Base-by-base conservation (phyloP, 2,797 vertebrate genomes). In the Trachops cirrhosus region DNA sequence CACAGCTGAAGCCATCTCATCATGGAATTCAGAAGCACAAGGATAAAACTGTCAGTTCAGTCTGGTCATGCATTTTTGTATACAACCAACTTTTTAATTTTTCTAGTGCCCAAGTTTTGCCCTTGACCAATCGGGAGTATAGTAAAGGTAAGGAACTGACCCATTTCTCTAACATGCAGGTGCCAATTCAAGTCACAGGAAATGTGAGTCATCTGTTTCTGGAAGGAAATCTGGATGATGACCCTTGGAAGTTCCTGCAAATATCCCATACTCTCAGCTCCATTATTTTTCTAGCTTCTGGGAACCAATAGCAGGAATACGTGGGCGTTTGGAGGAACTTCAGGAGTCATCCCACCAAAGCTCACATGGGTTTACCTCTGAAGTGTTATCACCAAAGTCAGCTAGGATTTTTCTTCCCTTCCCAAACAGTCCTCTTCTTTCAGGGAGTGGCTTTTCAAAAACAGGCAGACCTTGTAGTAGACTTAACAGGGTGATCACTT, bases 361-460 rank as follows among this genome's bases (percentile, higher is more conserved):
- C 34, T 96, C 84, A 87, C 2, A 0, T 88, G 89, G 50, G 19
- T 64, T 74, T 0, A 34, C 92, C 92, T 96, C 50, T 9, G 5
- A 96, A 80, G 1, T 57, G 48, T 78, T 74, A 68, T 89, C 84
- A 93, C 46, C n/a, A 80, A 92, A 89, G 62, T 82, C 92, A 86
- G 44, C 57, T 74, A 87, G 77, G 68, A 70, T 54, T 87, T 93
- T 89, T 93, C 71, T 91, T 86, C 67, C 89, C 68, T 97, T 96
- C 46, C 37, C 86, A 74, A 92, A 91, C 9, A 84, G 64, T 71
- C 86, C 75, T 84, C 52, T 62, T 94, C 54, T 92, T 91, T 91
- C n/a, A 93, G 94, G 94, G 95, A 94, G 77, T 74, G 90, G 86
- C 70, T 93, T 96, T 94, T 74, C 37, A 92, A 97, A 97, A 95